Conservation (phyloP, 2,888 invertebrate species). For the Epiblema foenella region DNA sequence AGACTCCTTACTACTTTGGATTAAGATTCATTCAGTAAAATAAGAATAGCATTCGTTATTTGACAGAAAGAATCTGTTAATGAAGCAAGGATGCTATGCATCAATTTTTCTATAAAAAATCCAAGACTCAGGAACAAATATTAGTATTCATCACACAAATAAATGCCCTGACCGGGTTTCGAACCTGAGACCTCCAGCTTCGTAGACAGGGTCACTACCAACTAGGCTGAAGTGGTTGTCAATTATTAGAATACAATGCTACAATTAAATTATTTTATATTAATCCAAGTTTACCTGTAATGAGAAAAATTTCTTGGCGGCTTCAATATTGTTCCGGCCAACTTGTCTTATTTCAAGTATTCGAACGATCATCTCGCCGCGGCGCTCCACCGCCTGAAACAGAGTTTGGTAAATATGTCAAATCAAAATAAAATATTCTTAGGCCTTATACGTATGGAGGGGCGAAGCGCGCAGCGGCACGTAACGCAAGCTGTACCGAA, state of each 20-base stretch:
- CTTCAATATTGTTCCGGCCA: constrained; percentile 93
- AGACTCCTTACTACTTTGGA: not conserved
- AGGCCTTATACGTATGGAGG: no score
- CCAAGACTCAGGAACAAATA: not conserved
- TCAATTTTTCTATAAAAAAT: no score
- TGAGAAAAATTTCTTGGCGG: constrained; percentile 93
- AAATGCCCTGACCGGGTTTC: no score
- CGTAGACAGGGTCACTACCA: no score
- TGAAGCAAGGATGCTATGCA: not conserved
- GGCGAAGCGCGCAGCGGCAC: no score
- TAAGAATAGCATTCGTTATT: not conserved
- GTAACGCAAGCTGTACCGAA: no score
- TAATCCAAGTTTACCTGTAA: constrained; percentile 85
- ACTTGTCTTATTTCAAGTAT: constrained; percentile 95
- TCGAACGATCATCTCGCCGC: constrained; percentile 97
- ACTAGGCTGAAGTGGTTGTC: no score
- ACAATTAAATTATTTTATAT: no score
- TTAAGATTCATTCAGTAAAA: not conserved
- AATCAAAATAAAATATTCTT: not conserved
- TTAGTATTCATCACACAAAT: no score
- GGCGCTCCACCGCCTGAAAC: constrained; percentile 91
- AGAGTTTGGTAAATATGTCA: not conserved
- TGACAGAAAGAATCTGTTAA: not conserved
- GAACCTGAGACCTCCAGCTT: no score
- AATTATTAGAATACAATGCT: no score